phyloP scores from a whole-genome alignment of 2,797 vertebrate species.

The Leontopithecus rosalia region DNA sequence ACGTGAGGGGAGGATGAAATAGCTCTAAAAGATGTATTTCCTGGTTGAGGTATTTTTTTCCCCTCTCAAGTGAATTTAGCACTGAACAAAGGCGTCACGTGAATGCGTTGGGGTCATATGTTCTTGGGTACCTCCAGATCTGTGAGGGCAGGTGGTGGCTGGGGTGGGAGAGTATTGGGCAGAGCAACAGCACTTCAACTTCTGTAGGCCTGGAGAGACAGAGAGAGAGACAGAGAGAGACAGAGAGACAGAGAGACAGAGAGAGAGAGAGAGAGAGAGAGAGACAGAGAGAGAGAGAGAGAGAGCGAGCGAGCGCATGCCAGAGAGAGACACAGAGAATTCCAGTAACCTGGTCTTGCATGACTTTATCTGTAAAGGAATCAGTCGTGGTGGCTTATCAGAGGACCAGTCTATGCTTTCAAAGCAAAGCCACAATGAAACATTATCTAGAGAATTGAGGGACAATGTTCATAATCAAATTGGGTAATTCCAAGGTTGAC shows the following conservation, averaged over 20 bases:
- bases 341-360: neutral
- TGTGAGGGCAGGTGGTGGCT: neutral
- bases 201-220: neutral
- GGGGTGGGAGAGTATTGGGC: neutral
- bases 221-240: neutral
- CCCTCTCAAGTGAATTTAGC: constrained; percentile 56
- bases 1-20: constrained; percentile 73
- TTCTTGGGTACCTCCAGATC: constrained; percentile 28
- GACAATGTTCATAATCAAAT: neutral
- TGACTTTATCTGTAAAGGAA: constrained; percentile 23
- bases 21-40: constrained; percentile 67
- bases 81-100: constrained; percentile 69
- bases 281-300: neutral
- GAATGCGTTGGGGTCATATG: constrained; percentile 58
- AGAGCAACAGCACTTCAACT: neutral
- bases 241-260: neutral
- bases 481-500: neutral
- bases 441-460: neutral
- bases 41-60: constrained; percentile 75
- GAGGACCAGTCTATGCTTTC: neutral
- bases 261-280: neutral
- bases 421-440: neutral
- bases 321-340: neutral
- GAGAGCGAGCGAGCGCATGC: neutral
- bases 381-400: neutral